A percentile compares a stretch with the other conserved stretches of the same genome.
Evolutionary conservation across 2,888 invertebrate genomes (phyloP).

Genomic region (Lasioglossum malachurum): DNA sequence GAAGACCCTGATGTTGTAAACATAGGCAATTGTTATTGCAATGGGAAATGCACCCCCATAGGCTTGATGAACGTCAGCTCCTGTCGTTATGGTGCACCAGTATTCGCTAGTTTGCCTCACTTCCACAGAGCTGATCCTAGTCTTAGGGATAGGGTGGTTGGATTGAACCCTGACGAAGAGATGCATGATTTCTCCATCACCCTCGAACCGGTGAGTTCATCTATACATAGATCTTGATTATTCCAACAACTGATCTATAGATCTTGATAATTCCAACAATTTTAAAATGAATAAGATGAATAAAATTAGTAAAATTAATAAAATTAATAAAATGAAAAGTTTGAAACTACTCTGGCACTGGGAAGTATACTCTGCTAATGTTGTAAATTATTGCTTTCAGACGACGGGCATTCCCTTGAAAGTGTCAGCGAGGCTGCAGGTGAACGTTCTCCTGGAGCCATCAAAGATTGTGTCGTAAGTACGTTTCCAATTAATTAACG

Average conservation of each 20-base stretch:
- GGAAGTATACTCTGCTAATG: too few relatives aligned
- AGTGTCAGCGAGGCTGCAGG: slow-evolving; percentile 91
- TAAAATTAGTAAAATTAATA: too few relatives aligned
- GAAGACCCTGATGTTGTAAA: slow-evolving; percentile 79
- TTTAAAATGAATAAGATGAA: too few relatives aligned
- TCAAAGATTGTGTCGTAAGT: slow-evolving; percentile 89
- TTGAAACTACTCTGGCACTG: too few relatives aligned
- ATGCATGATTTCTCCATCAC: slow-evolving; percentile 91
- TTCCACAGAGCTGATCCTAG: slow-evolving; percentile 91
- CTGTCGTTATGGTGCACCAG: slow-evolving; percentile 92
- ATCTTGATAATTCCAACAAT: too few relatives aligned
- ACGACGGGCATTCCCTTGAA: slow-evolving; percentile 91
- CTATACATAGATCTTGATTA: too few relatives aligned
- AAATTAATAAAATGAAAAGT: too few relatives aligned
- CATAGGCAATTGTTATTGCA: slow-evolving; percentile 88
- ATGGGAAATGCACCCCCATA: slow-evolving; percentile 90
- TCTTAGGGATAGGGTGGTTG: slow-evolving; percentile 88
- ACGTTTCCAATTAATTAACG: slow-evolving; percentile 30
- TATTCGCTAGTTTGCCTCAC: slow-evolving; percentile 94
- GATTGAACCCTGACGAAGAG: slow-evolving; percentile 89
- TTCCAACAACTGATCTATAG: too few relatives aligned
- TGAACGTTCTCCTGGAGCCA: slow-evolving; percentile 91
- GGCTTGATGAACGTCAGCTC: slow-evolving; percentile 92
- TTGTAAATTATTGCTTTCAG: slow-evolving; percentile 80
- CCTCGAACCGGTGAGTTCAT: slow-evolving; percentile 89